A percentile compares a stretch with the other conserved stretches of the same genome.
Conservation (phyloP, 2,113 vertebrate genomes). For the Gopherus evgoodei region DNA sequence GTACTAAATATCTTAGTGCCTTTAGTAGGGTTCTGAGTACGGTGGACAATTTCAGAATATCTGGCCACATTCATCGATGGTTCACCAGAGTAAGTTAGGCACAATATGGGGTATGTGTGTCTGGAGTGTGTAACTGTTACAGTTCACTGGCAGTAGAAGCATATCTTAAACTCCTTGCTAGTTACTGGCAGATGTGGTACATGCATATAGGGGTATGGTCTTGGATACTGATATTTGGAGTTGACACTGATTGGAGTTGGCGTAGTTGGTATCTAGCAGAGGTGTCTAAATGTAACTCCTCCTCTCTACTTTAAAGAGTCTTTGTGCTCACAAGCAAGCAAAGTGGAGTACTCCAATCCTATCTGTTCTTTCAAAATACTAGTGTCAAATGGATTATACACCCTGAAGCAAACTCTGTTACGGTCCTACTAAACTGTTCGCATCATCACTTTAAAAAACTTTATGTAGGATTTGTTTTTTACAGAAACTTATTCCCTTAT, state of each 20-base stretch:
- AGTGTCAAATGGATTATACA: background rate
- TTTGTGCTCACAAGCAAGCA: background rate
- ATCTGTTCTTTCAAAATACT: background rate
- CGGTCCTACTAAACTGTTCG: background rate
- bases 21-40: background rate
- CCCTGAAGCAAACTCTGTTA: background rate
- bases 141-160: background rate
- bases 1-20: background rate
- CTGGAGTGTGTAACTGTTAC: background rate
- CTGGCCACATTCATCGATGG: background rate
- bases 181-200: background rate
- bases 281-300: background rate
- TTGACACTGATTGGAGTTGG: background rate
- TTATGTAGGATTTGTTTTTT: background rate
- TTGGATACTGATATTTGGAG: background rate
- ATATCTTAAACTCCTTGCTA: background rate
- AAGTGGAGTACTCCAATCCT: background rate
- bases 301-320: background rate
- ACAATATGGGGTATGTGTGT: background rate
- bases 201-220: background rate
- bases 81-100: background rate
- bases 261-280: too few species aligned
- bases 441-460: slow-evolving; percentile 2
- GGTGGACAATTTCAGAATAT: background rate
- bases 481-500: slow-evolving; percentile 30